phyloP scores from a whole-genome alignment of 2,888 invertebrate genomes.

The Netelia fuscicornis region DNA sequence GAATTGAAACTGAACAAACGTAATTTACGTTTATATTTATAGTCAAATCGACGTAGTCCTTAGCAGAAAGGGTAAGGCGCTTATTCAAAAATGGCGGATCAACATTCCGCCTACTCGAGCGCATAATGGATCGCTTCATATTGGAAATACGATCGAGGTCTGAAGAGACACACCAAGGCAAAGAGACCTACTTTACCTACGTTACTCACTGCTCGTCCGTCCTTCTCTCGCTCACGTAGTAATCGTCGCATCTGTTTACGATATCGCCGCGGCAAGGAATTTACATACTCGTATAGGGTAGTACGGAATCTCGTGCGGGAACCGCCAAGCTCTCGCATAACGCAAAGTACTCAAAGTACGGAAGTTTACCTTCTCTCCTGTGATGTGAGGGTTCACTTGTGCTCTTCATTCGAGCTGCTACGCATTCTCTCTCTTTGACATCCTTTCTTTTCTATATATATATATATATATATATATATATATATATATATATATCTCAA shows the following conservation, averaged over 20 bases:
- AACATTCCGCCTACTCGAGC: background rate
- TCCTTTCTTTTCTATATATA: constrained; percentile 16
- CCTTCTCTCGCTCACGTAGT: constrained; percentile 23
- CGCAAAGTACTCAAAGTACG: constrained; percentile 64
- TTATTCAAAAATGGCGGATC: background rate
- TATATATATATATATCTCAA: constrained; percentile 12
- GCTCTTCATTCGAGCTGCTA: constrained; percentile 26
- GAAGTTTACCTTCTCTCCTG: constrained; percentile 57
- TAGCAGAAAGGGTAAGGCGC: background rate
- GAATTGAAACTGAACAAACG: background rate
- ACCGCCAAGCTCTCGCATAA: constrained; percentile 37
- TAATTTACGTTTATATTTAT: background rate
- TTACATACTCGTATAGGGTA: constrained; percentile 50
- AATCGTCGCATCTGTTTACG: constrained; percentile 59
- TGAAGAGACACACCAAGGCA: background rate
- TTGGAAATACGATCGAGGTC: constrained; percentile 11
- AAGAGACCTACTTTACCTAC: background rate
- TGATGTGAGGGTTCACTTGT: constrained; percentile 50
- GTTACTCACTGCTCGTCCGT: background rate
- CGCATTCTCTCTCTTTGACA: constrained; percentile 5
- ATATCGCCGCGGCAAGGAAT: constrained; percentile 42
- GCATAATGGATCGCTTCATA: constrained; percentile 34
- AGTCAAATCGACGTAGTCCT: background rate
- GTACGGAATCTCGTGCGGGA: constrained; percentile 12
- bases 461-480: constrained; percentile 7